phyloP scores from a whole-genome alignment of 2,113 vertebrate species.

The Scartelaos histophorus region DNA sequence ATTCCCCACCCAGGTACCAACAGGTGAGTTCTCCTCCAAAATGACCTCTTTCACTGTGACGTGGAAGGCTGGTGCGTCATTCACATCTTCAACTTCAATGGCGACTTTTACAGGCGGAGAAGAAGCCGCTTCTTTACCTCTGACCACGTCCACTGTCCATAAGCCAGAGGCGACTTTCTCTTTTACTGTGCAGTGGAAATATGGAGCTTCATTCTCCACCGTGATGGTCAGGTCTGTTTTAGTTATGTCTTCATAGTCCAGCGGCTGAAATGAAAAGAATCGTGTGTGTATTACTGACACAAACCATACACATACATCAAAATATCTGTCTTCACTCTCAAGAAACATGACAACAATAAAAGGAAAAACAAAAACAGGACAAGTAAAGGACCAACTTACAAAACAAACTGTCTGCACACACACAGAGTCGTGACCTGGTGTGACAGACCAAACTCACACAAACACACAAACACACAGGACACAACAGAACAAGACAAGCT shows the following conservation, averaged over 20 bases:
- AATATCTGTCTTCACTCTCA: too few relatives aligned
- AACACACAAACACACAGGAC: too few relatives aligned
- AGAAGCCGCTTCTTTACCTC: not conserved
- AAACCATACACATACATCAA: too few relatives aligned
- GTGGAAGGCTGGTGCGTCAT: constrained; percentile 41
- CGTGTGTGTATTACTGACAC: not conserved
- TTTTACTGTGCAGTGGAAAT: constrained; percentile 51
- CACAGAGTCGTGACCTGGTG: too few relatives aligned
- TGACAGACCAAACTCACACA: too few relatives aligned
- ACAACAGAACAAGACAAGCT: too few relatives aligned
- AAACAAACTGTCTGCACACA: too few relatives aligned
- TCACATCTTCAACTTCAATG: constrained; percentile 50
- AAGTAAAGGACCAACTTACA: too few relatives aligned
- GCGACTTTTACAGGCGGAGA: constrained; percentile 16
- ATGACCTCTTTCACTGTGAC: not conserved
- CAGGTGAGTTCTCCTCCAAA: constrained; percentile 43
- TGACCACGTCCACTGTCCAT: constrained; percentile 45
- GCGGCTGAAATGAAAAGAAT: constrained; percentile 29
- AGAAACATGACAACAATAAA: too few relatives aligned
- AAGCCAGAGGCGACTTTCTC: constrained; percentile 23
- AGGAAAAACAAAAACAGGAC: too few relatives aligned
- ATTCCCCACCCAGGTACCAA: constrained; percentile 40
- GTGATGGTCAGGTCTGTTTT: constrained; percentile 31
- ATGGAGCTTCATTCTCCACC: constrained; percentile 49
- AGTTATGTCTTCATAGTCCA: constrained; percentile 49